Percentiles rank a stretch among this genome's conserved stretches.
Evolutionary conservation across 2,888 invertebrate genomes (phyloP).

Genomic region (Ligdia adustata): DNA sequence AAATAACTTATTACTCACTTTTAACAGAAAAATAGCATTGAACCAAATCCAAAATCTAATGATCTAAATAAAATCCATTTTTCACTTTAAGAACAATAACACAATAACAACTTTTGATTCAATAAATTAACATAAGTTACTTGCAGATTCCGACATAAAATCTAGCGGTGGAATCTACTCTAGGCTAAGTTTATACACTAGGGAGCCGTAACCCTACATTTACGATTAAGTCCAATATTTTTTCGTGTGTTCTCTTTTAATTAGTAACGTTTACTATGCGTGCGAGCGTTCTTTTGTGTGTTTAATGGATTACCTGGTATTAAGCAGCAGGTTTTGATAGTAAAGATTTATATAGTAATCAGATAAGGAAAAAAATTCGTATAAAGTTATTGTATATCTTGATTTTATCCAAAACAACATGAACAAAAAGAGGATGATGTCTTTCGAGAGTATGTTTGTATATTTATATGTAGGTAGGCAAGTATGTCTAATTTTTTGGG

Average conservation of each 20-base stretch:
- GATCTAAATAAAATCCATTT: no score
- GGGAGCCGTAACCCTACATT: constrained; percentile 19
- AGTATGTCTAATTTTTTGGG: no score
- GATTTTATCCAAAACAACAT: no score
- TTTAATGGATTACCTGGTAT: constrained; percentile 16
- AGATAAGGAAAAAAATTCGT: neutral
- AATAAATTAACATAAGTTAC: neutral
- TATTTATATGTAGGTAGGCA: no score
- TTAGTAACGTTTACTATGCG: constrained; percentile 27
- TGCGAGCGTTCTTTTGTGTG: constrained; percentile 19
- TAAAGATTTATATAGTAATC: constrained; percentile 14
- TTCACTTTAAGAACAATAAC: neutral
- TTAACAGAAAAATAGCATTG: no score
- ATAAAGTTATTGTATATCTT: no score
- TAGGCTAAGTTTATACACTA: constrained; percentile 7
- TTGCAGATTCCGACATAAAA: neutral
- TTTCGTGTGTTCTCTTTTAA: constrained; percentile 24
- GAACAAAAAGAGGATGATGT: no score
- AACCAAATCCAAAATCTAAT: no score
- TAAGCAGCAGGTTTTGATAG: constrained; percentile 5
- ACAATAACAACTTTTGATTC: no score
- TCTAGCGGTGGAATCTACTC: neutral
- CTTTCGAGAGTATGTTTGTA: no score
- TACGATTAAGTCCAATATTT: constrained; percentile 19
- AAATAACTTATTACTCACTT: no score